phyloP scores from a whole-genome alignment of 2,113 vertebrate species.

The Antechinus stuartii region DNA sequence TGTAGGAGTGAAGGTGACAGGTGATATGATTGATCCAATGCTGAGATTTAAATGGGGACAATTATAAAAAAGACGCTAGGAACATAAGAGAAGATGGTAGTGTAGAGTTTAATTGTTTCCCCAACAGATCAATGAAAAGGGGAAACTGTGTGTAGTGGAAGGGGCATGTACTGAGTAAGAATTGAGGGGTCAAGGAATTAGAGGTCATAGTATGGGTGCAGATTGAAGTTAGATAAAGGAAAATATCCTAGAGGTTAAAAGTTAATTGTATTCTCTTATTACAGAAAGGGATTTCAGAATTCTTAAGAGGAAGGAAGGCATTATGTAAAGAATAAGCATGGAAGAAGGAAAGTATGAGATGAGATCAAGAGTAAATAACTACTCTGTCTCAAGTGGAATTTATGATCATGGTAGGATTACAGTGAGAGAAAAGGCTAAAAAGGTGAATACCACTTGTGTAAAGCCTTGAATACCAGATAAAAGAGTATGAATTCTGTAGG shows the following conservation, averaged over 20 bases:
- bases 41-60: background rate
- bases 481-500: rapidly evolving
- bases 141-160: background rate
- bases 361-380: background rate
- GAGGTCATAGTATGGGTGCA: background rate
- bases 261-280: background rate
- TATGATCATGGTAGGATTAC: background rate
- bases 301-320: background rate
- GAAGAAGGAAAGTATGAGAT: background rate
- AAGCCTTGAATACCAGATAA: background rate
- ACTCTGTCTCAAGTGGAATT: background rate
- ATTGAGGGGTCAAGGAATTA: background rate
- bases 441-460: background rate
- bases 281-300: background rate
- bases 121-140: background rate
- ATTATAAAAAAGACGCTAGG: background rate
- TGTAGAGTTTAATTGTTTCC: background rate
- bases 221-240: background rate
- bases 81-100: background rate
- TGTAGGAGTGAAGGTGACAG: background rate
- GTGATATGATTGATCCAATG: background rate
- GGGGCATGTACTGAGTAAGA: background rate
- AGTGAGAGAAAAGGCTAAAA: background rate
- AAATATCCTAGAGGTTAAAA: background rate
- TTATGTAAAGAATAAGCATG: background rate